Base-by-base conservation (phyloP, 2,797 vertebrate genomes). In the Enteromius trimaculatus region DNA sequence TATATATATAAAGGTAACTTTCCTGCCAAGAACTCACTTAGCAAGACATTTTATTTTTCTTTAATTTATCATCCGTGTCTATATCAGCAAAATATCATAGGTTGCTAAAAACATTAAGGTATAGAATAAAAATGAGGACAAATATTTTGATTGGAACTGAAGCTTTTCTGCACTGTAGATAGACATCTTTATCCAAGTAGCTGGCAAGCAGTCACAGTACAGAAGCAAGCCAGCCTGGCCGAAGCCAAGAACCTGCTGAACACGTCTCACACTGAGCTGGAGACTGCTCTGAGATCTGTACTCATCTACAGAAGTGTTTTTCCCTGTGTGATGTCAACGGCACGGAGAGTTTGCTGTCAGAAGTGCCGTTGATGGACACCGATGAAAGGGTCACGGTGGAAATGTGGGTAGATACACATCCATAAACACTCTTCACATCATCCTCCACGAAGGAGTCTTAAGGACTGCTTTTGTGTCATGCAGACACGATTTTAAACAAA, bases 351-450 rank as follows among this genome's bases (percentile, higher is more conserved):
- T 65, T 53, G 16, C 69, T 34, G 39, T 47, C 42, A 51, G 42
- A 42, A 60, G 34, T 29, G 19, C 69, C 11, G 69, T 47, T 65
- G 62, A 83, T 72, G 66, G 66, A 37, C 55, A 19, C 66, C 80
- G 77, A 78, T 72, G 74, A 75, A 77, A 71, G 55, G 31, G 74
- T 80, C 70, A 76, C 26, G 6, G 26, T 69, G 78, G 74, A 37
- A 80, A 37, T 66, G 71, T 68, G 37, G 58, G 26, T 26, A 42
- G 23, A 47, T 71, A 37, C 72, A 39, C 72, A 76, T 39, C 7
- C 51, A 80, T 60, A 71, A 80, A 60, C 79, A 42, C 49, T 58
- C 23, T 44, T 31, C 66, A 58, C 78, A 60, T 53, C 39, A n/a
- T 29, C 53, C 51, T 80, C 23, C 79, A 71, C 8, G 7, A 60